Evolutionary conservation across 2,888 invertebrate species (phyloP), one percentile per base, ranked within the genome.

Genomic region (Dinocampus coccinellae): DNA sequence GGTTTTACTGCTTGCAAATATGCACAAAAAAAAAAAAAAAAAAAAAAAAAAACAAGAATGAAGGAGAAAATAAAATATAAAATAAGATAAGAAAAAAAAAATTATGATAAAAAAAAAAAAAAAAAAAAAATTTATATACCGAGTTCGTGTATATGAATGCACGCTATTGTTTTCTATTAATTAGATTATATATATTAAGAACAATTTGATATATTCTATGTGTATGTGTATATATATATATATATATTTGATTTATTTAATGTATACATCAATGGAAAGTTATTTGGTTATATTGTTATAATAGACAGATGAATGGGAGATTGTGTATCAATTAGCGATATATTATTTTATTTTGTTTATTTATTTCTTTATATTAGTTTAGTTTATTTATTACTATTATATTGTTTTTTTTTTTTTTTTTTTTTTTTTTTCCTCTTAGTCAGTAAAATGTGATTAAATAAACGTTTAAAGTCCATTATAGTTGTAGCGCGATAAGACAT

Each of bases 121-220:
- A 65, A 63, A 73, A 68, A 69, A 58, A 63, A 69, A 61, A 72
- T 42, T n/a, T n/a, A n/a, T n/a, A n/a, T n/a, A n/a, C n/a, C n/a
- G 62, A 64, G 66, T 69, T 58, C 58, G 65, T 34, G 61, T 22
- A 26, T 55, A 57, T 55, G 55, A 39, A 66, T 66, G 66, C 52
- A 64, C 29, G 34, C 66, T 22, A 36, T 57, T 57, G 57, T 66
- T 66, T 57, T 57, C 57, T 66, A 57, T 66, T 66, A 57, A 66
- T 57, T 66, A 57, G 66, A 66, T 66, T 57, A 57, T 34, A 58
- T 58, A 58, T 29, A n/a, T 20, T 22, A 13, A 39, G 65, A 65
- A 53, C 47, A 47, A 47, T 47, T n/a, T 47, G 47, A 47, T 47
- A 16, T 7, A n/a, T n/a, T n/a, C n/a, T n/a, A n/a, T 4, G 7